Conservation (phyloP, 2,797 vertebrate genomes). For the Oryzias sinensis region DNA sequence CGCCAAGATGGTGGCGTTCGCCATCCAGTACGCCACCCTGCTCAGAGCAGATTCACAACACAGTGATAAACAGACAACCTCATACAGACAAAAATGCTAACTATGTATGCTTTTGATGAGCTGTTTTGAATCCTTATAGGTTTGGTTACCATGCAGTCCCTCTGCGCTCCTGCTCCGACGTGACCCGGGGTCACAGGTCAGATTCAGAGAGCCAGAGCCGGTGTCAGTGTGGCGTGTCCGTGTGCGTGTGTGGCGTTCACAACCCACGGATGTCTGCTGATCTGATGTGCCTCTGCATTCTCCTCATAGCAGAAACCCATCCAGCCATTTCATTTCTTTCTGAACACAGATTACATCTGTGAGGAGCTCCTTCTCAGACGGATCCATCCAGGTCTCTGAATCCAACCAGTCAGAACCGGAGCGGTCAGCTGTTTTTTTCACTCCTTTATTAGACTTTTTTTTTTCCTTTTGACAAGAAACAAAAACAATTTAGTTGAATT, state of each 20-base stretch:
- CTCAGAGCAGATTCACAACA: conserved; percentile 9
- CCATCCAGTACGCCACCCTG: conserved; percentile 14
- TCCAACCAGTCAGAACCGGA: too few species aligned
- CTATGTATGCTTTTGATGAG: conserved; percentile 25
- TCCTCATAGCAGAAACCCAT: background rate
- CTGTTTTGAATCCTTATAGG: conserved; percentile 24
- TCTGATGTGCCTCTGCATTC: background rate
- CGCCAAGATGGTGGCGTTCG: conserved; percentile 7
- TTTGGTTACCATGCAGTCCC: conserved; percentile 18
- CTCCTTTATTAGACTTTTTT: too few species aligned
- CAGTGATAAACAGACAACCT: conserved; percentile 12
- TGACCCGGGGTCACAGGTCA: conserved; percentile 8
- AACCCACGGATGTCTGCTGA: background rate
- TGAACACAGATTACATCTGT: background rate
- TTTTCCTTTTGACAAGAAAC: too few species aligned
- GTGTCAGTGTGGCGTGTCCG: background rate
- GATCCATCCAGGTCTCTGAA: too few species aligned
- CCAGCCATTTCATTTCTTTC: background rate
- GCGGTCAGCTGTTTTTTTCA: too few species aligned
- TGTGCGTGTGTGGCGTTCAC: background rate
- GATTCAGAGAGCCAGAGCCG: conserved; percentile 6
- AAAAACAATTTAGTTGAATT: too few species aligned
- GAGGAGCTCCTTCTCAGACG: too few species aligned
- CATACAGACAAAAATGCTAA: conserved; percentile 10
- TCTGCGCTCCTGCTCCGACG: conserved; percentile 23